Evolutionary conservation across 2,113 vertebrate species (phyloP).

Genomic region (Dascyllus trimaculatus): DNA sequence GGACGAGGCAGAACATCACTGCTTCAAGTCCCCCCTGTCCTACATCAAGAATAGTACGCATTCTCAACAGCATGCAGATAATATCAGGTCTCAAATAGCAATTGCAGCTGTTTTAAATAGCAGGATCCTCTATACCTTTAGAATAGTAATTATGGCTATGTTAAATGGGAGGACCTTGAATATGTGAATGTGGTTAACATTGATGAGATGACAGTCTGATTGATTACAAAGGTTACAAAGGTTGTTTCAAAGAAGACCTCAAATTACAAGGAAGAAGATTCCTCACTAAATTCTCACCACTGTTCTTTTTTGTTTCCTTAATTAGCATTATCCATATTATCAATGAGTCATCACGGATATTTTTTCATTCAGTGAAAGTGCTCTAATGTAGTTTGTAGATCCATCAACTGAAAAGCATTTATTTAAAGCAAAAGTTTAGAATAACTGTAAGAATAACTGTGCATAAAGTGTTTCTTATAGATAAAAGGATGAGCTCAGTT

Average conservation of each 20-base stretch:
- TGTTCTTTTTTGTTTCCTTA: too few relatives aligned
- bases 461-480: too few relatives aligned
- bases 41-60: background rate
- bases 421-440: too few relatives aligned
- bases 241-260: background rate
- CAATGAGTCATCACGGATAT: too few relatives aligned
- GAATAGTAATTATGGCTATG: background rate
- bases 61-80: background rate
- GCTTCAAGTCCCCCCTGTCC: background rate
- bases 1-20: background rate
- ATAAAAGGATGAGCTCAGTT: too few relatives aligned
- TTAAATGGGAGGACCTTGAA: background rate
- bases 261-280: background rate
- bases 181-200: background rate
- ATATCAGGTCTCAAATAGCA: background rate
- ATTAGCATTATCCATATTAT: too few relatives aligned
- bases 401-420: too few relatives aligned
- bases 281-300: too few relatives aligned
- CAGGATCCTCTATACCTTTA: background rate
- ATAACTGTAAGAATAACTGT: too few relatives aligned
- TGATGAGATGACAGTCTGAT: background rate
- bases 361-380: too few relatives aligned
- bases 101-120: background rate
- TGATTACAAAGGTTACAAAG: slow-evolving; percentile 18
- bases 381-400: too few relatives aligned